Evolutionary conservation across 1,140 invertebrate genomes (phyloP).

Genomic region (Zaprionus davidi): DNA sequence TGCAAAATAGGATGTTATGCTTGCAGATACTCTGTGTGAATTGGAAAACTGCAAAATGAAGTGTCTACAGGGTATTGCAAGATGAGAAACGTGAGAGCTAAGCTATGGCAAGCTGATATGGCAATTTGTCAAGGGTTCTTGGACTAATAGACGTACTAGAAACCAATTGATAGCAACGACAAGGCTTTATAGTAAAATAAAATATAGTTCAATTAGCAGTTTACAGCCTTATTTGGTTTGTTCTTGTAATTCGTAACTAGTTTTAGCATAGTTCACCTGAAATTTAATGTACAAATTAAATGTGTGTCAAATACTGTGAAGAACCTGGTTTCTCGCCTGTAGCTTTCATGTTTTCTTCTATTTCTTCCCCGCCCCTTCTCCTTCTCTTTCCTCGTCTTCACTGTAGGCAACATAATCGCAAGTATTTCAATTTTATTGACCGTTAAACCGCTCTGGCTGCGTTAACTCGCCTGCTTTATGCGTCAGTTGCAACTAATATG

Average conservation of each 20-base stretch:
- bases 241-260: conserved; percentile 11
- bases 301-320: background rate
- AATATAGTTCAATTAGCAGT: background rate
- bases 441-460: conserved; percentile 28
- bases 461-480: conserved; percentile 20
- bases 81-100: background rate
- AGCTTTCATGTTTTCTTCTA: background rate
- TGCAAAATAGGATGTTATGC: background rate
- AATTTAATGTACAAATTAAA: background rate
- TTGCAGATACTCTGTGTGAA: background rate
- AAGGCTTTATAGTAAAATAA: background rate
- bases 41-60: background rate
- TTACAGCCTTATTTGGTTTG: background rate
- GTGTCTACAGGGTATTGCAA: background rate
- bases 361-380: background rate
- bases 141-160: too few species aligned
- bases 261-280: background rate
- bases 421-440: conserved; percentile 42
- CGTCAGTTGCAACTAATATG: conserved; percentile 52
- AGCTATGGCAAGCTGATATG: too few species aligned
- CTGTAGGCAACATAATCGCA: conserved; percentile 18
- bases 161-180: too few species aligned
- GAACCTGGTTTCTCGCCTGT: background rate
- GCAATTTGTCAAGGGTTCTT: too few species aligned
- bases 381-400: too few species aligned